phyloP scores from a whole-genome alignment of 2,797 vertebrate genomes.

The Premnoplex brunnescens region DNA sequence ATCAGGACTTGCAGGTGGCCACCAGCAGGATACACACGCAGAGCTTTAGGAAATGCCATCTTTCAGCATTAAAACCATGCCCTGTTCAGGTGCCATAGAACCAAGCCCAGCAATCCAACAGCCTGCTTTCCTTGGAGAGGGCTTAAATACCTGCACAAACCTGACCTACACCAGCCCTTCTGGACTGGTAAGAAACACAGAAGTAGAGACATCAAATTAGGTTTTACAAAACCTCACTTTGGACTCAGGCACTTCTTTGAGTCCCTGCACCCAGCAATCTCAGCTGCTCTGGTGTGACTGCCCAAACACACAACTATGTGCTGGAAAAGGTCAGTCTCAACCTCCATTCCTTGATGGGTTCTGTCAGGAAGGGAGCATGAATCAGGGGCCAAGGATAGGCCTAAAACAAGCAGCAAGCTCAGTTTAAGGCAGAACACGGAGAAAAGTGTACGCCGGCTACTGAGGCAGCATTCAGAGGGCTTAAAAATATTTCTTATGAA shows the following conservation, averaged over 20 bases:
- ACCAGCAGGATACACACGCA: not conserved
- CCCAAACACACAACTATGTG: rapidly evolving
- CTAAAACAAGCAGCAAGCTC: not conserved
- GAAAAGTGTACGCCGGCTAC: not conserved
- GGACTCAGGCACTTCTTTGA: not conserved
- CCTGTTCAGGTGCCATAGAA: not conserved
- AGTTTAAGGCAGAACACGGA: not conserved
- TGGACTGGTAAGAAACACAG: not conserved
- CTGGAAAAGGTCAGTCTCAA: not conserved
- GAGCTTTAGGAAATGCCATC: not conserved
- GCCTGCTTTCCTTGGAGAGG: rapidly evolving
- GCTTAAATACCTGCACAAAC: not conserved
- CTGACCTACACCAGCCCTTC: not conserved
- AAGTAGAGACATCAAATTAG: not conserved
- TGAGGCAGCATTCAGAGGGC: not conserved
- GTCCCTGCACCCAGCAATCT: not conserved
- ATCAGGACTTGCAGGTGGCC: not conserved
- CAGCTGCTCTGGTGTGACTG: not conserved
- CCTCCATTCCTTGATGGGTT: not conserved
- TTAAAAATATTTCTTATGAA: not conserved
- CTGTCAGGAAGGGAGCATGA: not conserved
- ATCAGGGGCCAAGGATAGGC: not conserved
- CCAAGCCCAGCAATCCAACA: not conserved
- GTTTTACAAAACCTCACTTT: not conserved
- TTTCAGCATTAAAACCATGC: not conserved